phyloP scores from a whole-genome alignment of 2,888 invertebrate genomes.

The Papilio demoleus region DNA sequence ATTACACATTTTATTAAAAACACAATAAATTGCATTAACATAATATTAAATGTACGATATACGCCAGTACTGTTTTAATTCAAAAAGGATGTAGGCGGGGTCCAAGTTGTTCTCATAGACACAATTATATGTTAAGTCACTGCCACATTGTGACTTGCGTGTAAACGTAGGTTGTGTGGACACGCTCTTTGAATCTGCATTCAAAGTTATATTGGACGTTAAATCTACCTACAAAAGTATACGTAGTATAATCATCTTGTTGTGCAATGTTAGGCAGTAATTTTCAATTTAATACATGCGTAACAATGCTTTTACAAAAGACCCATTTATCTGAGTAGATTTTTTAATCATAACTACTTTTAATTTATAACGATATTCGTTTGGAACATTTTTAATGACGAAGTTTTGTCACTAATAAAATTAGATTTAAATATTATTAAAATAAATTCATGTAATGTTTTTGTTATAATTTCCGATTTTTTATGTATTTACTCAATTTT shows the following conservation, averaged over 20 bases:
- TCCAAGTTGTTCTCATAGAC: slow-evolving; percentile 27
- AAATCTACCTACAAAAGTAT: slow-evolving; percentile 6
- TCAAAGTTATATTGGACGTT: neutral
- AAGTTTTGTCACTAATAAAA: no score
- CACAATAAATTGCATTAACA: slow-evolving; percentile 1
- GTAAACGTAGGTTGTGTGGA: slow-evolving; percentile 15
- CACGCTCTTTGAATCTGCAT: slow-evolving; percentile 20
- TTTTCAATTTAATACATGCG: slow-evolving; percentile 1
- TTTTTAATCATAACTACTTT: no score
- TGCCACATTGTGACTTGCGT: slow-evolving; percentile 17
- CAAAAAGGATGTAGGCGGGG: slow-evolving; percentile 26
- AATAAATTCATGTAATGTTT: no score
- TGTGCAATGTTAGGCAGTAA: neutral
- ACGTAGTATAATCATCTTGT: slow-evolving; percentile 4
- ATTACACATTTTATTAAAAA: neutral
- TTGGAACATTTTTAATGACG: no score
- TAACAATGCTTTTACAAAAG: neutral
- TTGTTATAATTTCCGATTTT: no score
- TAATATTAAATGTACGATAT: slow-evolving; percentile 15
- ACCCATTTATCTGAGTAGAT: neutral
- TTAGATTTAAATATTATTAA: no score
- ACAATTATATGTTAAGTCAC: slow-evolving; percentile 33
- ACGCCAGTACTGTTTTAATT: slow-evolving; percentile 13
- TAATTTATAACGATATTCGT: no score
- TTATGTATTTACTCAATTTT: no score